A percentile compares a stretch with the other conserved stretches of the same genome.
phyloP scores from a whole-genome alignment of 2,888 invertebrate species.

The Chrysodeixis includens region DNA sequence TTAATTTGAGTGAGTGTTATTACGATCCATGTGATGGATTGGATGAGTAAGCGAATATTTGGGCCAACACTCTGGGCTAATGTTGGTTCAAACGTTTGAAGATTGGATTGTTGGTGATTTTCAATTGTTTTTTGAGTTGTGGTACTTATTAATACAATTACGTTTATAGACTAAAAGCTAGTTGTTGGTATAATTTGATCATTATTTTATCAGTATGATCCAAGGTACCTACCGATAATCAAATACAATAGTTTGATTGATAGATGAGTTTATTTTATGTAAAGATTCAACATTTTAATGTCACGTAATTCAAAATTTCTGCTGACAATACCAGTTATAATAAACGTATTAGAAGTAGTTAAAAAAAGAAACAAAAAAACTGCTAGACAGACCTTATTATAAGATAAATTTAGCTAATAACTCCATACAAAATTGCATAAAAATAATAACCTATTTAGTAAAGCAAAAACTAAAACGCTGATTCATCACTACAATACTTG shows the following conservation, averaged over 20 bases:
- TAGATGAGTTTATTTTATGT: too few relatives aligned
- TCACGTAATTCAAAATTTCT: too few relatives aligned
- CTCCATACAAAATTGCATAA: not conserved
- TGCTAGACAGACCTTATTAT: not conserved
- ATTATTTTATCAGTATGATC: too few relatives aligned
- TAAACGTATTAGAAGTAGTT: not conserved
- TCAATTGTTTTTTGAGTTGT: constrained; percentile 1
- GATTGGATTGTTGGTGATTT: constrained; percentile 12
- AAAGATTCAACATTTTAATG: too few relatives aligned
- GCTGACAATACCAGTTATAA: too few relatives aligned
- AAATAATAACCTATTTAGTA: not conserved
- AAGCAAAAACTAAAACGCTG: constrained; percentile 8
- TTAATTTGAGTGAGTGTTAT: constrained; percentile 85
- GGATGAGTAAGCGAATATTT: constrained; percentile 81
- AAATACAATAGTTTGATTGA: too few relatives aligned
- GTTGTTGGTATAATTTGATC: too few relatives aligned
- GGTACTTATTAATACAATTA: too few relatives aligned
- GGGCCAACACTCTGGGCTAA: constrained; percentile 65
- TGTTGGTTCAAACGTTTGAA: constrained; percentile 56
- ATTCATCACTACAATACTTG: constrained; percentile 5
- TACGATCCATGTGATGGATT: constrained; percentile 86
- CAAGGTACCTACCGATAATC: too few relatives aligned
- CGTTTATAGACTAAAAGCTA: too few relatives aligned
- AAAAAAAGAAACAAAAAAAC: not conserved
- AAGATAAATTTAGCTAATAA: not conserved